Base-by-base conservation (phyloP, 2,888 invertebrate genomes). In the Diaprepes abbreviatus region DNA sequence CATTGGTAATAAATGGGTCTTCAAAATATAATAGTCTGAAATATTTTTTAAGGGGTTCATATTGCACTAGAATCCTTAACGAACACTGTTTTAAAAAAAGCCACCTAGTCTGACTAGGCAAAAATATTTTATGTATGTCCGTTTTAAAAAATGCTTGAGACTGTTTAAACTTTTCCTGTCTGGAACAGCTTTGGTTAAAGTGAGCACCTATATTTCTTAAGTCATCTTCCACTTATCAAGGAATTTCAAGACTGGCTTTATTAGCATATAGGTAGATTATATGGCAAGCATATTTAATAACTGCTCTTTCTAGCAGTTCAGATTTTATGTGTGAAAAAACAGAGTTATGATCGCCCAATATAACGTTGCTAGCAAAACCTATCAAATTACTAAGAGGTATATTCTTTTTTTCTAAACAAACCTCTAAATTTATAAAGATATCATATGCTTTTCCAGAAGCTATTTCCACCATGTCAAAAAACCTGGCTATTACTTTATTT, bases 281-380 rank as follows among this genome's bases (percentile, higher is more conserved):
- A 66, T 81, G 82, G 66, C 81, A 82, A 24, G 76, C 77, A 67
- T 80, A 83, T 69, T 79, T 81, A 17, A 81, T 66, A 28, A 73
- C 74, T 5, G 77, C 75, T 67, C 81, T 79, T 50, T 66, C 5
- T 7, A 66, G 63, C 9, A 66, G 16, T 0, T 66, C 52, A 16
- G 48, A 9, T 28, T 72, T 74, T 52, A 74, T 38, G 9, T 38
- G 43, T 7, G 69, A 64, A 71, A 54, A 71, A 5, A 74, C 62
- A 16, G 72, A 74, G 36, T 74, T 14, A 35, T 66, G 35, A 48
- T 73, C 65, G 19, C 78, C 79, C 36, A 76, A 67, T 79, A 80
- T 80, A 5, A 74, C 73, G 68, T 78, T 78, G 1, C 75, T 75
- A 1, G 78, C 80, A 58, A 79, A 79, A 10, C 77, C 78, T 6